These are phyloP conservation scores for Parotia lawesii DNA, from an alignment of 2,113 vertebrate genomes.

Conservation along the genomic window DNA sequence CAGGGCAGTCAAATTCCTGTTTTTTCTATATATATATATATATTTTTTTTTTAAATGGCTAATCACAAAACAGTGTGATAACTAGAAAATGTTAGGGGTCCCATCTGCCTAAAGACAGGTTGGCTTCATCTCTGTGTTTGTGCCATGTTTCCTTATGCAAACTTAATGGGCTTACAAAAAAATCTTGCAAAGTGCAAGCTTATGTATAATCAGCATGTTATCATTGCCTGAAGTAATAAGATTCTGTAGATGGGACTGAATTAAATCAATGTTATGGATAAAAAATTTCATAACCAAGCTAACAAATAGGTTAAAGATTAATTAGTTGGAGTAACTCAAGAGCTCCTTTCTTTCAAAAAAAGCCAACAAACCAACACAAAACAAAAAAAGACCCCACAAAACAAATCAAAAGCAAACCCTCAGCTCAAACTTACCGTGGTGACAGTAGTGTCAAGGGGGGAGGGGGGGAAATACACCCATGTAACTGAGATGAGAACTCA, in stretches of 20 bases:
- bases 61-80: not conserved
- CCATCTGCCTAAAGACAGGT: not conserved
- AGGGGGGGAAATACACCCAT: rapidly evolving
- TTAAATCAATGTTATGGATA: not conserved
- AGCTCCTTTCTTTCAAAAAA: not conserved
- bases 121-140: not conserved
- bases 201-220: not conserved
- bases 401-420: not conserved
- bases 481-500: not conserved
- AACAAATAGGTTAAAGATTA: not conserved
- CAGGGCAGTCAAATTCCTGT: not conserved
- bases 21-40: not conserved
- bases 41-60: not conserved
- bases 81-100: not conserved
- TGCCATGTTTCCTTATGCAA: not conserved
- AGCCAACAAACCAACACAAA: not conserved
- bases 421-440: not conserved
- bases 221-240: not conserved
- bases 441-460: not conserved
- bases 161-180: not conserved
- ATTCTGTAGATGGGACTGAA: not conserved
- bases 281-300: not conserved
- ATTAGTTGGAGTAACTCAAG: not conserved
- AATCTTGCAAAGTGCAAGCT: not conserved
- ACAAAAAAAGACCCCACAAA: not conserved